Conservation (phyloP, 1,140 invertebrate genomes). For the Dinothrombium tinctorium region DNA sequence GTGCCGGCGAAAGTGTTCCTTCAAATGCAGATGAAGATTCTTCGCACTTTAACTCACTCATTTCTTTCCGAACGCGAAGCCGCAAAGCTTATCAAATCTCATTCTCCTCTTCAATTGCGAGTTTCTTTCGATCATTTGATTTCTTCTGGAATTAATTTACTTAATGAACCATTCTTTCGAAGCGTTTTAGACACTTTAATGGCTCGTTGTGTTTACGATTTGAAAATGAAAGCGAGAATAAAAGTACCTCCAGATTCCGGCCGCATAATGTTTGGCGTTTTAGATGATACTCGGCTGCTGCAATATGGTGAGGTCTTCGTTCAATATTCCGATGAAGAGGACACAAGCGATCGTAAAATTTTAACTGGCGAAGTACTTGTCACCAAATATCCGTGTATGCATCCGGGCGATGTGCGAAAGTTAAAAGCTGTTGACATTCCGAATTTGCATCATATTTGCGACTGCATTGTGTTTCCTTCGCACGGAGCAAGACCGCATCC, state of each 20-base stretch:
- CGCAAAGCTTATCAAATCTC: too few species aligned
- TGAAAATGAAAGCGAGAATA: slow-evolving; percentile 14
- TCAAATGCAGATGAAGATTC: too few species aligned
- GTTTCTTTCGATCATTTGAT: slow-evolving; percentile 1
- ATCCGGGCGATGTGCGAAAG: slow-evolving; percentile 23
- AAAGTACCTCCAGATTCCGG: slow-evolving; percentile 8
- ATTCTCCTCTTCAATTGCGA: slow-evolving; percentile 1
- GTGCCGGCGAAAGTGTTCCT: too few species aligned
- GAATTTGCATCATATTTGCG: slow-evolving; percentile 19
- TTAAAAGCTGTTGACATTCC: slow-evolving; percentile 20
- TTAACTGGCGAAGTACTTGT: slow-evolving; percentile 13
- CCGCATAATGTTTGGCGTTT: slow-evolving; percentile 15
- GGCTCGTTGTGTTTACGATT: slow-evolving; percentile 2
- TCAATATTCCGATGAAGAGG: slow-evolving; percentile 10
- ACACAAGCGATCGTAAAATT: slow-evolving; percentile 1
- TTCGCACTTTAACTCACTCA: too few species aligned
- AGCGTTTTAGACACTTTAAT: slow-evolving; percentile 7
- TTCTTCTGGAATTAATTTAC: slow-evolving; percentile 9
- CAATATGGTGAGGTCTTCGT: slow-evolving; percentile 16
- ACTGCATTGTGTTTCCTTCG: slow-evolving; percentile 24
- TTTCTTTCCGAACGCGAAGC: too few species aligned
- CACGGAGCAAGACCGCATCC: slow-evolving; percentile 22
- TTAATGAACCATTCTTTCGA: slow-evolving; percentile 13
- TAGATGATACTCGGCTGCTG: slow-evolving; percentile 14
- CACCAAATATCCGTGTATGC: slow-evolving; percentile 23